Conservation (phyloP, 2,113 vertebrate genomes). For the Bos indicus region DNA sequence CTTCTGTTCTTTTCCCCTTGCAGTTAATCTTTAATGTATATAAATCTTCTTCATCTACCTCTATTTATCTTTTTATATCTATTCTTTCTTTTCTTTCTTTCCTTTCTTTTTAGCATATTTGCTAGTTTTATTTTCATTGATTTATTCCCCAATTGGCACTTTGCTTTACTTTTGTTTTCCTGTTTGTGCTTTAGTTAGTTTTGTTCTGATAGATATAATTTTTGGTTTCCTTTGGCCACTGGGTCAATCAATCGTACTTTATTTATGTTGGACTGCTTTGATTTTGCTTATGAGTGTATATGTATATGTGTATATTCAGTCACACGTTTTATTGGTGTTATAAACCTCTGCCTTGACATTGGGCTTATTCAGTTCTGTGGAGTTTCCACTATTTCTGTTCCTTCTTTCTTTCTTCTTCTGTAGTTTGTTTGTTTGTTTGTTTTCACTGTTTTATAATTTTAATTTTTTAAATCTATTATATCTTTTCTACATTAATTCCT, state of each 20-base stretch:
- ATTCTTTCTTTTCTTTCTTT: background rate
- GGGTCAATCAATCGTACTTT: no score
- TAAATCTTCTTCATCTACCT: background rate
- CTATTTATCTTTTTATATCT: background rate
- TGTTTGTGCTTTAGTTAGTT: background rate
- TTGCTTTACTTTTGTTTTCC: background rate
- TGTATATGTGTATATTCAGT: no score
- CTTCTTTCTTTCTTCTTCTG: background rate
- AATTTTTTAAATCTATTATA: background rate
- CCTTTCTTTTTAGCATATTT: background rate
- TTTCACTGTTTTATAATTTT: background rate
- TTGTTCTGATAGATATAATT: background rate
- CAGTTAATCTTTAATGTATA: background rate
- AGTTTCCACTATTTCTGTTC: background rate
- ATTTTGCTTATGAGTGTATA: no score
- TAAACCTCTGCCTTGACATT: background rate
- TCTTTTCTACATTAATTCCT: background rate
- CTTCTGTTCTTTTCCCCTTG: background rate
- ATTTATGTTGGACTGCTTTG: no score
- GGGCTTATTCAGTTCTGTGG: background rate
- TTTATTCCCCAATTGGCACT: background rate
- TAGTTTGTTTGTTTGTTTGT: no score
- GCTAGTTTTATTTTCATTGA: background rate
- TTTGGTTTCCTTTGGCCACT: no score
- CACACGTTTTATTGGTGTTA: background rate